Evolutionary conservation across 2,113 vertebrate species (phyloP).

Genomic region (Thermophis baileyi): DNA sequence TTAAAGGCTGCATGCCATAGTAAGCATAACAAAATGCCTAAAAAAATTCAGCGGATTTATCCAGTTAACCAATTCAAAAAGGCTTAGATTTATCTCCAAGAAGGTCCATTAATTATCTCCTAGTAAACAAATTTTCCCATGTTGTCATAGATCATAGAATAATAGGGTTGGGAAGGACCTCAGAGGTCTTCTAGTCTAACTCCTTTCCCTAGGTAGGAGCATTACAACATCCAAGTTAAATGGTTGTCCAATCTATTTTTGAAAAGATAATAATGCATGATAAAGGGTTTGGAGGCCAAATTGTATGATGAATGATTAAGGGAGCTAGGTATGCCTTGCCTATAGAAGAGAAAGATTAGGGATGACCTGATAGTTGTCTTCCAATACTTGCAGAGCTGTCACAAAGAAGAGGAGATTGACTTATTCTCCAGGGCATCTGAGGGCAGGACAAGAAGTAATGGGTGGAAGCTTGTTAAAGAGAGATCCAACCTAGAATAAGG

Average conservation of each 20-base stretch:
- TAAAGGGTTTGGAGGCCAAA: neutral
- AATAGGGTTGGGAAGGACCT: neutral
- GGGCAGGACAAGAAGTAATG: too few relatives aligned
- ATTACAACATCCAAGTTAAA: neutral
- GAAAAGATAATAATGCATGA: neutral
- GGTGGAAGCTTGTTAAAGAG: neutral
- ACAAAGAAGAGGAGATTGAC: too few relatives aligned
- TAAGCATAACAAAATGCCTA: neutral
- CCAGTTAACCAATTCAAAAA: neutral
- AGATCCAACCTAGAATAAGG: neutral
- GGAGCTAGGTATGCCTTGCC: too few relatives aligned
- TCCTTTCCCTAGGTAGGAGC: neutral
- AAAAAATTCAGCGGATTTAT: neutral
- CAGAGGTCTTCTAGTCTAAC: neutral
- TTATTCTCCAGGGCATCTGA: too few relatives aligned
- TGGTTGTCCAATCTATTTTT: neutral
- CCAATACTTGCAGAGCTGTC: too few relatives aligned
- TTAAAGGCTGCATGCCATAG: neutral
- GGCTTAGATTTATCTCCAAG: neutral
- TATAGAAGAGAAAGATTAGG: too few relatives aligned
- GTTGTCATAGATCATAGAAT: neutral
- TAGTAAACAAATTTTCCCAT: neutral
- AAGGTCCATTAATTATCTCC: neutral
- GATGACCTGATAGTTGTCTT: too few relatives aligned
- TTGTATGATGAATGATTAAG: neutral